Base-by-base conservation (phyloP, 2,113 vertebrate species). In the Pica pica region DNA sequence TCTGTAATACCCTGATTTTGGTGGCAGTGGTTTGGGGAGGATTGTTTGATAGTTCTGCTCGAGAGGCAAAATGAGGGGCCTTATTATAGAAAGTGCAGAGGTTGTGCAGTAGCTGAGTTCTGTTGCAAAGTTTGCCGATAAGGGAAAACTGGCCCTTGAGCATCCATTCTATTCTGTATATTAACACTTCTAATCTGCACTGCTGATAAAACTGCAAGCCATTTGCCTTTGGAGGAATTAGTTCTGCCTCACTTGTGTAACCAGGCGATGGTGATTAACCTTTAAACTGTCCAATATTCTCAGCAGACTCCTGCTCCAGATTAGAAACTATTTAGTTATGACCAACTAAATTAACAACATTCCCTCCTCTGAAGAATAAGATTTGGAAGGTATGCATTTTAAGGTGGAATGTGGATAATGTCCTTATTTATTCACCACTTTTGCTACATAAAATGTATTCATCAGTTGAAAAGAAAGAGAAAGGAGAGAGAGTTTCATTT, bases 121-220 rank as follows among this genome's bases (percentile, higher is more conserved):
- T 99, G 99, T 99, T 99, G 99, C 99, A 99, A 99, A 99, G 99
- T 99, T 99, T 99, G 98, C 99, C 99, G 99, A 99, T 99, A 99
- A 99, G 99, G 98, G 98, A 98, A 99, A 99, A 99, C 99, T 98
- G 99, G 99, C 99, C 99, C 99, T 99, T 99, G 99, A 99, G 99
- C 99, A 99, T 99, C 99, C 99, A 99, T 99, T 99, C 99, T 99
- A 99, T 99, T 99, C 98, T 99, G 99, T 99, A 99, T 99, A 99
- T 99, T 99, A 99, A 99, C 99, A 99, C 99, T 99, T 98, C 99
- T 99, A 99, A 99, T 99, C 99, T 99, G 98, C 98, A 97, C 98
- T 98, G 98, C 99, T 99, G 99, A 99, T 99, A 99, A 99, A 99
- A 99, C 98, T 98, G 98, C 98, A 99, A 99, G 99, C 99, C 99